phyloP scores from a whole-genome alignment of 2,113 vertebrate genomes.

The Uropsilus gracilis region DNA sequence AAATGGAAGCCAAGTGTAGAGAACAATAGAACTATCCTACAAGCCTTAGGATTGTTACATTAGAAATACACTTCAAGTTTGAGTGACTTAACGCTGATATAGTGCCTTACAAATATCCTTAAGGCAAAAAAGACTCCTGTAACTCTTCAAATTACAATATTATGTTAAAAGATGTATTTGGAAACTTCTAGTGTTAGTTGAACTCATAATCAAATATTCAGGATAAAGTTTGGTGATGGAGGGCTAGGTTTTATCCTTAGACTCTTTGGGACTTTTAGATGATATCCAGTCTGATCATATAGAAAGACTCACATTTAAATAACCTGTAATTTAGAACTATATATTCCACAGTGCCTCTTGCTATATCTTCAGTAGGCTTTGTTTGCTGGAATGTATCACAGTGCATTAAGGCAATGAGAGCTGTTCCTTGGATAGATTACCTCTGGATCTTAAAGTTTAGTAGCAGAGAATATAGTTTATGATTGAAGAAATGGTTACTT shows the following conservation, averaged over 20 bases:
- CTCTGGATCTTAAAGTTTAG: slow-evolving; percentile 12
- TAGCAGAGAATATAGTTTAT: background rate
- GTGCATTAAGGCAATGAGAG: slow-evolving; percentile 36
- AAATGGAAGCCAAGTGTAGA: background rate
- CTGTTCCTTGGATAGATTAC: slow-evolving; percentile 6
- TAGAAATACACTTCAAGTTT: background rate
- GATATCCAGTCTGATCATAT: background rate
- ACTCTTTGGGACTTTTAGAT: background rate
- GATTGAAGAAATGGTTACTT: background rate
- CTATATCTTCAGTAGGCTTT: background rate
- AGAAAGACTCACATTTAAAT: background rate
- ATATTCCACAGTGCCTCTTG: background rate
- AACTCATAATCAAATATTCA: slow-evolving; percentile 17
- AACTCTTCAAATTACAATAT: background rate
- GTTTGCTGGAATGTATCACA: slow-evolving; percentile 39
- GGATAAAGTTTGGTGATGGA: background rate
- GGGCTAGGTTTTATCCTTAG: background rate
- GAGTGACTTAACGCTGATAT: background rate
- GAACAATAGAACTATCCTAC: background rate
- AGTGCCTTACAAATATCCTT: background rate
- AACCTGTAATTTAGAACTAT: background rate
- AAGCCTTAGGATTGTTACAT: background rate
- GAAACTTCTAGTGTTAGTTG: background rate
- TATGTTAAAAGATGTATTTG: background rate
- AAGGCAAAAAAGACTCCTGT: background rate